Evolutionary conservation across 2,113 vertebrate genomes (phyloP), one percentile per base, ranked within the genome.

Genomic region (Cygnus buccinator): DNA sequence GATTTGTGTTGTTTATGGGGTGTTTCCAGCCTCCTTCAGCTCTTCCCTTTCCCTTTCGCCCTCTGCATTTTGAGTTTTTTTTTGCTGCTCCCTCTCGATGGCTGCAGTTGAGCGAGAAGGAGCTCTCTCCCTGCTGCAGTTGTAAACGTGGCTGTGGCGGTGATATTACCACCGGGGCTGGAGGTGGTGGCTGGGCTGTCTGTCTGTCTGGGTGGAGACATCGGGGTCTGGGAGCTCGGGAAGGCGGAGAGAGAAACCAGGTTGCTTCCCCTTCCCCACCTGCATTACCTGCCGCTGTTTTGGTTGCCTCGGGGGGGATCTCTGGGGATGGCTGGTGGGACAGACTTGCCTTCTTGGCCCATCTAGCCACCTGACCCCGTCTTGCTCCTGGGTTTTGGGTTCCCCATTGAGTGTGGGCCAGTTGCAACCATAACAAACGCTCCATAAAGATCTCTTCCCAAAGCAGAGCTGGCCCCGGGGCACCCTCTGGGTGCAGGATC

Each of bases 401-500:
- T 21, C 17, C 43, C n/a, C 3, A 0, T 2, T 74, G 76, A n/a
- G 41, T 17, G 41, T 39, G 61, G 61, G 16, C 23, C 7, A 14
- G 35, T 39, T 18, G 16, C 15, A 25, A 6, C 23, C 25, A 12
- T 16, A 63, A 39, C 26, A 63, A 63, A 63, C 25, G 26, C 61
- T 10, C 61, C 17, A 31, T 10, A 37, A 54, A 29, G 16, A 58
- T 63, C 22, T 5, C 58, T 17, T 65, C 39, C 31, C 3, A 74
- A 68, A 9, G 11, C 0, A 0, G 13, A 23, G 11, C 41, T 67
- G 0, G 0, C 6, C 13, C 0, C 0, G 0, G 1, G 37, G 13
- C 37, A 6, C 15, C 0, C 13, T 52, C 13, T 52, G 12, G 50
- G 50, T 52, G 23, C 50, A 52, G 23, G 50, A 52, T 52, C 48